Percentiles rank a stretch among this genome's conserved stretches.
These are phyloP conservation scores for Arrhamphus sclerolepis DNA, from an alignment of 2,797 vertebrate genomes.

Conservation along the genomic window DNA sequence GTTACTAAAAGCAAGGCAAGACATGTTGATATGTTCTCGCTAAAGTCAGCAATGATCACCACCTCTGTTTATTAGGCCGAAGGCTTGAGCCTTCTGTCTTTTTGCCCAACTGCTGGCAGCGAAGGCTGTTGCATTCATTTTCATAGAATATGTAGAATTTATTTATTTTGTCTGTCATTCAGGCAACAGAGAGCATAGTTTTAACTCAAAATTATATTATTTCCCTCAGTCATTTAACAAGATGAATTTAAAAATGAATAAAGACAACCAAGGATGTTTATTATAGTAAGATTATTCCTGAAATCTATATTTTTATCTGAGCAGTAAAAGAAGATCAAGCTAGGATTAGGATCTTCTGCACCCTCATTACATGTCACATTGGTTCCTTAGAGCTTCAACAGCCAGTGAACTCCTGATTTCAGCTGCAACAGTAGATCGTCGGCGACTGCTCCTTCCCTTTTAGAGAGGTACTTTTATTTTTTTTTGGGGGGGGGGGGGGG, in stretches of 20 bases:
- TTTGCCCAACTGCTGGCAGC: conserved; percentile 47
- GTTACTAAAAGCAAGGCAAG: conserved; percentile 80
- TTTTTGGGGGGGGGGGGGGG: no score
- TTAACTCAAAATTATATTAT: conserved; percentile 43
- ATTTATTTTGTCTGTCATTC: conserved; percentile 66
- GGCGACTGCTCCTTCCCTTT: conserved; percentile 64
- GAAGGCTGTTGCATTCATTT: conserved; percentile 53
- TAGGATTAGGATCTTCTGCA: conserved; percentile 40
- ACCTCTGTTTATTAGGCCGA: conserved; percentile 44
- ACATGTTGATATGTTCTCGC: conserved; percentile 72
- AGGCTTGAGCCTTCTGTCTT: conserved; percentile 42
- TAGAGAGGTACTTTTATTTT: conserved; percentile 68
- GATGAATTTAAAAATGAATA: conserved; percentile 25
- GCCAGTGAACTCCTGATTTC: conserved; percentile 38
- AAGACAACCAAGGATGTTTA: conserved; percentile 54
- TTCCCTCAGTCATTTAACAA: conserved; percentile 40
- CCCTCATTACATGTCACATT: conserved; percentile 45
- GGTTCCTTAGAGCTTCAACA: conserved; percentile 56
- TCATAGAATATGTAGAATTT: conserved; percentile 58
- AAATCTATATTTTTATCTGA: conserved; percentile 63
- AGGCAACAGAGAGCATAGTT: conserved; percentile 57
- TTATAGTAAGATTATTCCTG: conserved; percentile 28
- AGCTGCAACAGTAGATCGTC: conserved; percentile 16
- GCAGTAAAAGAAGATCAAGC: conserved; percentile 44
- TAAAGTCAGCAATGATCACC: conserved; percentile 65